phyloP scores from a whole-genome alignment of 2,888 invertebrate genomes.

The Troides helena region DNA sequence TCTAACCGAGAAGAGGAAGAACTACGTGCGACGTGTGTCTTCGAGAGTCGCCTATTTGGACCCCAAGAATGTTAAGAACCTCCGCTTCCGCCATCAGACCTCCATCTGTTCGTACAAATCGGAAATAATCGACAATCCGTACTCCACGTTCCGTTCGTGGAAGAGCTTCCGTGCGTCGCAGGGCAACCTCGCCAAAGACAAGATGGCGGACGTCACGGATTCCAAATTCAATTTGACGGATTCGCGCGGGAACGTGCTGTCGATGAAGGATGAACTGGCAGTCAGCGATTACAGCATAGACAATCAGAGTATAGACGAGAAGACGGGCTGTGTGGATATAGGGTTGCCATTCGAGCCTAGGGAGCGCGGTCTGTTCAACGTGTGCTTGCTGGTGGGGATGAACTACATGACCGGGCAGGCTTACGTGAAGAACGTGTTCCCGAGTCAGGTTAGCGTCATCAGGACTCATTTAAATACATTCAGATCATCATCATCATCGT shows the following conservation, averaged over 20 bases:
- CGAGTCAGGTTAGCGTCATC: constrained; percentile 75
- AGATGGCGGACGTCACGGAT: constrained; percentile 53
- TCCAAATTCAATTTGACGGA: constrained; percentile 63
- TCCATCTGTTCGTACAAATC: constrained; percentile 68
- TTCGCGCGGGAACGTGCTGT: constrained; percentile 54
- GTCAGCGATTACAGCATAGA: constrained; percentile 49
- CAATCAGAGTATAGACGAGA: constrained; percentile 63
- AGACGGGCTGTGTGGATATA: constrained; percentile 66
- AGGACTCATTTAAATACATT: neutral
- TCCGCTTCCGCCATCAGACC: constrained; percentile 62
- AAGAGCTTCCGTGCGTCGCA: constrained; percentile 71
- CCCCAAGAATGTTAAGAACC: constrained; percentile 50
- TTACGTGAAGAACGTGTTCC: constrained; percentile 86
- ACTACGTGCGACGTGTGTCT: constrained; percentile 83
- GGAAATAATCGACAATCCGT: constrained; percentile 59
- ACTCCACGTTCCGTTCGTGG: constrained; percentile 72
- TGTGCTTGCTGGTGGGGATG: constrained; percentile 84
- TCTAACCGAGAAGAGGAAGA: constrained; percentile 83
- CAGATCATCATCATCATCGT: no score
- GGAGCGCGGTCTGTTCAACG: constrained; percentile 81
- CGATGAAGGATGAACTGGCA: constrained; percentile 52
- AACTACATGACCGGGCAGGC: constrained; percentile 83
- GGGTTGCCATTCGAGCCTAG: constrained; percentile 61
- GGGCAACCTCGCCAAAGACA: constrained; percentile 52
- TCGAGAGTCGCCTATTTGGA: constrained; percentile 75